Percentiles rank a stretch among this genome's conserved stretches.
phyloP scores from a whole-genome alignment of 1,140 invertebrate species.

The Drosophila erecta region DNA sequence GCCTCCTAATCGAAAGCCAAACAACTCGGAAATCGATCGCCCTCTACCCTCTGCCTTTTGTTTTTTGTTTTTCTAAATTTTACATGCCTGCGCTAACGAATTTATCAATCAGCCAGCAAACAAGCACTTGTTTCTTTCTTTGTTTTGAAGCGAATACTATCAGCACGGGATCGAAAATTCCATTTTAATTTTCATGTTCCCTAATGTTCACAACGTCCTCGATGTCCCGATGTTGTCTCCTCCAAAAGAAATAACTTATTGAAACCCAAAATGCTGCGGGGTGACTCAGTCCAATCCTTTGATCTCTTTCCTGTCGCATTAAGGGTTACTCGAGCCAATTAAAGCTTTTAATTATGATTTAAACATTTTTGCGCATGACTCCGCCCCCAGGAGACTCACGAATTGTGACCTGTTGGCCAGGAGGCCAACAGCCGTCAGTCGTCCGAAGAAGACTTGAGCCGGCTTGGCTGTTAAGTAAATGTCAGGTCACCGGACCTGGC shows the following conservation, averaged over 20 bases:
- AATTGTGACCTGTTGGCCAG: slow-evolving; percentile 30
- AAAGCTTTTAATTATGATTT: slow-evolving; percentile 60
- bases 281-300: background rate
- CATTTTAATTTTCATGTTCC: slow-evolving; percentile 24
- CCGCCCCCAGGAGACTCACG: background rate
- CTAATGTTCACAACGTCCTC: slow-evolving; percentile 31
- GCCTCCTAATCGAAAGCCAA: slow-evolving; percentile 53
- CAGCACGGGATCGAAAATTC: slow-evolving; percentile 23
- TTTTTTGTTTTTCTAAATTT: slow-evolving; percentile 29
- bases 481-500: slow-evolving; percentile 30
- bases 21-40: slow-evolving; percentile 28
- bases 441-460: slow-evolving; percentile 1
- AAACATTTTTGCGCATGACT: slow-evolving; percentile 52
- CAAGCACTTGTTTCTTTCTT: slow-evolving; percentile 1
- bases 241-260: slow-evolving; percentile 17
- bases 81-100: slow-evolving; percentile 69
- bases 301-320: slow-evolving; percentile 13
- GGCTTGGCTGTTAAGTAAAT: slow-evolving; percentile 53
- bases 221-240: background rate
- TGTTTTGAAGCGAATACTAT: slow-evolving; percentile 27
- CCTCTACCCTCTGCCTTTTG: slow-evolving; percentile 1
- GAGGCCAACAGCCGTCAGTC: background rate
- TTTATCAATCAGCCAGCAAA: slow-evolving; percentile 61
- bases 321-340: slow-evolving; percentile 7
- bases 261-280: background rate